Conservation (phyloP, 2,113 vertebrate genomes). For the Agapornis roseicollis region DNA sequence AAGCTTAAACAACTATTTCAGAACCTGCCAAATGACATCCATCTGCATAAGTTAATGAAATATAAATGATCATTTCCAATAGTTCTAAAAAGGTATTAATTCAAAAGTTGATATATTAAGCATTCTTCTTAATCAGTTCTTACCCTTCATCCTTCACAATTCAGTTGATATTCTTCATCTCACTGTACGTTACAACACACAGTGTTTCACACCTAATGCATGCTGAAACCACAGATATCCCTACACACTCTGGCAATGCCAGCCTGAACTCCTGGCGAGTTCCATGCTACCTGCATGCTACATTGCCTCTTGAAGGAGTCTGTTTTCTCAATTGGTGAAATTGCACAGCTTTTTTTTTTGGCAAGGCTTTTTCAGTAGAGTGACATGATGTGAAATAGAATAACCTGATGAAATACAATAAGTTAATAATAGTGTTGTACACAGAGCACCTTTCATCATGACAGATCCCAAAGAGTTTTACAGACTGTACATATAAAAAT, state of each 20-base stretch:
- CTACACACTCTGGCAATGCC: neutral
- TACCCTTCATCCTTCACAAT: neutral
- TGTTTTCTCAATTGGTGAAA: conserved; percentile 37
- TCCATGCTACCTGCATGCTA: neutral
- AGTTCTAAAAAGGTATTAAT: conserved; percentile 36
- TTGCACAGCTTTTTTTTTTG: conserved; percentile 33
- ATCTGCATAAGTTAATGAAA: conserved; percentile 71
- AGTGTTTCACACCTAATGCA: neutral
- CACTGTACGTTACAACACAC: neutral
- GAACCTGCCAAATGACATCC: conserved; percentile 67
- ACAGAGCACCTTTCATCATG: conserved; percentile 50
- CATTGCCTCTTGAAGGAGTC: conserved; percentile 8
- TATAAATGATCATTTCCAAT: conserved; percentile 40
- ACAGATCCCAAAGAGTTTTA: conserved; percentile 3
- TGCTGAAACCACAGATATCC: neutral
- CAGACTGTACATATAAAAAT: neutral
- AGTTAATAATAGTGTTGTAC: conserved; percentile 27
- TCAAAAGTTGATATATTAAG: neutral
- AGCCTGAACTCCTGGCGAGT: neutral
- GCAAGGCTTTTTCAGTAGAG: neutral
- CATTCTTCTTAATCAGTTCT: neutral
- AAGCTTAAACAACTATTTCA: conserved; percentile 63
- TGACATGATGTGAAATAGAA: conserved; percentile 25
- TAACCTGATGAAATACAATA: conserved; percentile 38
- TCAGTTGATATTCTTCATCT: neutral